These are phyloP conservation scores for Gallinago paraguaiae DNA, from an alignment of 2,113 vertebrate genomes.

Conservation along the genomic window DNA sequence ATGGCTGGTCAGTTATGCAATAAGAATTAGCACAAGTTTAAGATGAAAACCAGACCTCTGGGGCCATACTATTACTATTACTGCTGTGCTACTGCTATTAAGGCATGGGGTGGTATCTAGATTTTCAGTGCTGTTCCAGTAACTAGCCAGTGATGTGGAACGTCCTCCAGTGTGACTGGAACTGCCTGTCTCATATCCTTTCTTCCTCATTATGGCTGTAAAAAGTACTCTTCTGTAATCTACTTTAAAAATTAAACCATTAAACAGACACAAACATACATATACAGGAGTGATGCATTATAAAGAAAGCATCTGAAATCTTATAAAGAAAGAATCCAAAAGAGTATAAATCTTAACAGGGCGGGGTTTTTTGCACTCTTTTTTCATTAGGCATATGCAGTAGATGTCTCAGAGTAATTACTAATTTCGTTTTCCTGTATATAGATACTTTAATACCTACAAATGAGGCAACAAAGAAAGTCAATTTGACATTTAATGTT, in stretches of 20 bases:
- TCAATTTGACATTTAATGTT: slow-evolving; percentile 44
- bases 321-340: not conserved
- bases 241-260: not conserved
- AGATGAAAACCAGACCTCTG: not conserved
- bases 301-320: not conserved
- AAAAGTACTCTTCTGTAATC: not conserved
- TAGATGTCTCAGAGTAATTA: not conserved
- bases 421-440: slow-evolving; percentile 7
- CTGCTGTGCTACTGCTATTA: not conserved
- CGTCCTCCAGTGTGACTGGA: not conserved
- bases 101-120: not conserved
- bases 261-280: not conserved
- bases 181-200: not conserved
- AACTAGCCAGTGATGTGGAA: not conserved
- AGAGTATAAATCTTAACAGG: not conserved
- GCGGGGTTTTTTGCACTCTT: not conserved
- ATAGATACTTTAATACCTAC: slow-evolving; percentile 23
- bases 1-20: not conserved
- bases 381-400: not conserved
- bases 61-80: not conserved
- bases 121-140: not conserved
- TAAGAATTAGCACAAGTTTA: not conserved
- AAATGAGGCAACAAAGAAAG: slow-evolving; percentile 53
- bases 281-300: not conserved
- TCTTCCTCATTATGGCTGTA: not conserved